Conservation (phyloP, 2,888 invertebrate species). For the Molorchus minor region DNA sequence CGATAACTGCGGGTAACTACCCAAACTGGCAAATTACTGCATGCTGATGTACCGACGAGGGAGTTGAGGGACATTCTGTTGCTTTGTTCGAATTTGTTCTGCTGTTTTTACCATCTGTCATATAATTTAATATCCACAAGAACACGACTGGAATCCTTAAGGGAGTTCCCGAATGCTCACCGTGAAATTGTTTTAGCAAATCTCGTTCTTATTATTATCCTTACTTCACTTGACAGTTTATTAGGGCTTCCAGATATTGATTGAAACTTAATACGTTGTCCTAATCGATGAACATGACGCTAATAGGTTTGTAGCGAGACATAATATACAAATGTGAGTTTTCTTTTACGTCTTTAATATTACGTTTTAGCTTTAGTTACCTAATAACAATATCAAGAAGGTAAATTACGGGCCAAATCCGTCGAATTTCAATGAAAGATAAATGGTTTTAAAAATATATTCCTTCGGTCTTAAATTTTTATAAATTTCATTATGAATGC, state of each 20-base stretch:
- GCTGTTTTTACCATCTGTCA: constrained; percentile 52
- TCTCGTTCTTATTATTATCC: constrained; percentile 50
- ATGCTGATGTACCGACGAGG: constrained; percentile 24
- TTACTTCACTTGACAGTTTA: constrained; percentile 48
- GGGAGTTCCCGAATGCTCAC: constrained; percentile 38
- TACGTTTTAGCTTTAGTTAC: too few relatives aligned
- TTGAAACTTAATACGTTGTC: constrained; percentile 45
- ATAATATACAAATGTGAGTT: too few relatives aligned
- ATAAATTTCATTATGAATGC: too few relatives aligned
- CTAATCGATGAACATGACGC: constrained; percentile 21
- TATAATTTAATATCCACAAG: constrained; percentile 48
- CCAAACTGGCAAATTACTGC: constrained; percentile 37
- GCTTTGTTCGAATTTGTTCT: constrained; percentile 35
- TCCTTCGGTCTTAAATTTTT: too few relatives aligned
- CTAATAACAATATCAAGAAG: too few relatives aligned
- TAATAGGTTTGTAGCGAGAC: constrained; percentile 9
- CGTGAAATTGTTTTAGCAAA: constrained; percentile 55
- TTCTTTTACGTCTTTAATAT: too few relatives aligned
- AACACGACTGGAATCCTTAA: constrained; percentile 30
- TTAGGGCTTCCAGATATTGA: constrained; percentile 46
- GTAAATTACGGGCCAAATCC: too few relatives aligned
- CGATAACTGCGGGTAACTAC: constrained; percentile 36
- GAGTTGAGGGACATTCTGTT: constrained; percentile 31
- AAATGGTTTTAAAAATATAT: too few relatives aligned
- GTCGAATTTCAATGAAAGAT: too few relatives aligned